Conservation (phyloP, 1,140 invertebrate genomes). For the Octopus sinensis region DNA sequence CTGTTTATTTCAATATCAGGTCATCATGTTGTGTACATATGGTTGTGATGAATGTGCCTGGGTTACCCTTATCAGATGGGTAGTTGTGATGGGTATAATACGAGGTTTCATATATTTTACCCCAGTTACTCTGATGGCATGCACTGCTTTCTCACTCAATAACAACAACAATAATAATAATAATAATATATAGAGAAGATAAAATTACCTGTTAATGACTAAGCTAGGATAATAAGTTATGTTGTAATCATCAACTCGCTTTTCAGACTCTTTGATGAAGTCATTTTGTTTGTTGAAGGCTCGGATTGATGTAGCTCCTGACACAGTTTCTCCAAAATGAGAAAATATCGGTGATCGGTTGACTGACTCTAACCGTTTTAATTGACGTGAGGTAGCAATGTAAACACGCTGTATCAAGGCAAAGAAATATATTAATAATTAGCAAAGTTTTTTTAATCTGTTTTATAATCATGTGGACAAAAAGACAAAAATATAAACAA, state of each 20-base stretch:
- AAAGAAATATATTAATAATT: neutral
- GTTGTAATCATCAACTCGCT: conserved; percentile 62
- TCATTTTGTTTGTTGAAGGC: conserved; percentile 54
- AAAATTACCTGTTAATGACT: conserved; percentile 47
- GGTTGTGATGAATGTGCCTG: too few relatives aligned
- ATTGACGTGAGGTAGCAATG: conserved; percentile 85
- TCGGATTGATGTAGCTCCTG: conserved; percentile 50
- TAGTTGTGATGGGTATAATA: too few relatives aligned
- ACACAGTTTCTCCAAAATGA: conserved; percentile 85
- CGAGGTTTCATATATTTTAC: too few relatives aligned
- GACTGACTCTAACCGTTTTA: conserved; percentile 92
- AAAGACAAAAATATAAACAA: too few relatives aligned
- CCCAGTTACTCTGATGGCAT: too few relatives aligned
- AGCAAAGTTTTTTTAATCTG: neutral
- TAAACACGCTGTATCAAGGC: conserved; percentile 77
- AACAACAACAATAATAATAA: conserved; percentile 13
- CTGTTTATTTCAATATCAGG: too few relatives aligned
- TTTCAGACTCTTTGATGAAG: conserved; percentile 61
- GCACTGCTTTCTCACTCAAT: too few relatives aligned
- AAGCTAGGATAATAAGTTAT: conserved; percentile 57
- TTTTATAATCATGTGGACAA: too few relatives aligned
- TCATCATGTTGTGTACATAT: too few relatives aligned
- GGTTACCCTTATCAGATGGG: too few relatives aligned
- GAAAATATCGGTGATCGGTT: conserved; percentile 97
- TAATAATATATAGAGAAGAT: conserved; percentile 54